A percentile compares a stretch with the other conserved stretches of the same genome.
phyloP scores from a whole-genome alignment of 1,140 invertebrate genomes.

The Geopemphigus sp. region DNA sequence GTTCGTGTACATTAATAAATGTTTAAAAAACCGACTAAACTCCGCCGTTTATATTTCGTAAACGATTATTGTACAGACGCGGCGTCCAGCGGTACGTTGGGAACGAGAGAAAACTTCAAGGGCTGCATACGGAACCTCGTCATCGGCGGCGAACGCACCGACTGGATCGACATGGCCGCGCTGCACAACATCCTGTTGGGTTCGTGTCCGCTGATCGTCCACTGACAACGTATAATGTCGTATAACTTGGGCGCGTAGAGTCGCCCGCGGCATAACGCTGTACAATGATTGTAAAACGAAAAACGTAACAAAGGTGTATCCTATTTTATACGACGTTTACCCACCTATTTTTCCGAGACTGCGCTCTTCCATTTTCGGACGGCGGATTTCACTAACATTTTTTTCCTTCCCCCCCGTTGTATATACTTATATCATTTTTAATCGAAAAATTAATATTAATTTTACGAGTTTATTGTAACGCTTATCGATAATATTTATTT shows the following conservation, averaged over 20 bases:
- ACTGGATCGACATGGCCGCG: conserved; percentile 81
- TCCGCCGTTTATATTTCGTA: background rate
- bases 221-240: background rate
- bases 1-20: no score
- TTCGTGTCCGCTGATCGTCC: conserved; percentile 66
- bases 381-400: background rate
- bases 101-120: conserved; percentile 77
- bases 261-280: no score
- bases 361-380: background rate
- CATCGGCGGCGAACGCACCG: conserved; percentile 65
- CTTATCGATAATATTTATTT: no score
- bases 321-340: conserved; percentile 23
- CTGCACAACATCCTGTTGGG: conserved; percentile 79
- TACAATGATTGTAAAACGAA: no score
- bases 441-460: background rate
- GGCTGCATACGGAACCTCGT: conserved; percentile 85
- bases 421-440: conserved; percentile 8
- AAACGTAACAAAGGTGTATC: background rate
- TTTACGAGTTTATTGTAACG: no score
- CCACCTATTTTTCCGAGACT: conserved; percentile 27
- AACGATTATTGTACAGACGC: conserved; percentile 60
- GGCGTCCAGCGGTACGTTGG: conserved; percentile 65
- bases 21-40: no score
- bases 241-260: background rate
- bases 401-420: background rate